Percentiles rank a stretch among this genome's conserved stretches.
phyloP scores from a whole-genome alignment of 1,140 invertebrate species.

The Geopemphigus sp. region DNA sequence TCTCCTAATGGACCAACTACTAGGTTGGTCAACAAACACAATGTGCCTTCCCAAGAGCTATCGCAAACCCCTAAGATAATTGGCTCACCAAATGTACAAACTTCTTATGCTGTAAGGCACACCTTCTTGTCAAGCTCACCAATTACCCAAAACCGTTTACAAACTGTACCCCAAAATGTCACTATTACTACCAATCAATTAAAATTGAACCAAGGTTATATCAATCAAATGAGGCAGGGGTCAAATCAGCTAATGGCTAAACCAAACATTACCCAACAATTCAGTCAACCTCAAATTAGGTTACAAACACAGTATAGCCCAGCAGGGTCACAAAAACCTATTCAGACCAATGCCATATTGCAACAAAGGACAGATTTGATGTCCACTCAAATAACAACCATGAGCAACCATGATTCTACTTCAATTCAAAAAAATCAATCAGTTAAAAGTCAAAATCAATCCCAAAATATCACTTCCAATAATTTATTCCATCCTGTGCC shows the following conservation, averaged over 20 bases:
- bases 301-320: constrained; percentile 44
- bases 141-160: constrained; percentile 44
- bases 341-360: constrained; percentile 37
- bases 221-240: constrained; percentile 45
- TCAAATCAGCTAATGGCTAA: constrained; percentile 27
- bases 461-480: constrained; percentile 41
- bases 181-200: constrained; percentile 46
- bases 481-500: constrained; percentile 46
- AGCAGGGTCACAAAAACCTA: constrained; percentile 33
- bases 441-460: constrained; percentile 27
- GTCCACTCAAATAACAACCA: constrained; percentile 23
- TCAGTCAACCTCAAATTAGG: constrained; percentile 38
- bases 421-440: constrained; percentile 11
- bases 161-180: constrained; percentile 45
- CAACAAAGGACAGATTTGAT: constrained; percentile 43
- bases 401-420: constrained; percentile 18
- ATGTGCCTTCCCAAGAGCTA: constrained; percentile 49
- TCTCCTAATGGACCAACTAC: constrained; percentile 46
- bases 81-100: constrained; percentile 45
- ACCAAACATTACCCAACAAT: constrained; percentile 23
- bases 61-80: constrained; percentile 36
- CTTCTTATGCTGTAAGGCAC: constrained; percentile 40
- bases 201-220: constrained; percentile 46
- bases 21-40: constrained; percentile 35
- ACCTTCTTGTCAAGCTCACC: constrained; percentile 30